phyloP scores from a whole-genome alignment of 2,888 invertebrate species.

The Lithophane semibrunnea region DNA sequence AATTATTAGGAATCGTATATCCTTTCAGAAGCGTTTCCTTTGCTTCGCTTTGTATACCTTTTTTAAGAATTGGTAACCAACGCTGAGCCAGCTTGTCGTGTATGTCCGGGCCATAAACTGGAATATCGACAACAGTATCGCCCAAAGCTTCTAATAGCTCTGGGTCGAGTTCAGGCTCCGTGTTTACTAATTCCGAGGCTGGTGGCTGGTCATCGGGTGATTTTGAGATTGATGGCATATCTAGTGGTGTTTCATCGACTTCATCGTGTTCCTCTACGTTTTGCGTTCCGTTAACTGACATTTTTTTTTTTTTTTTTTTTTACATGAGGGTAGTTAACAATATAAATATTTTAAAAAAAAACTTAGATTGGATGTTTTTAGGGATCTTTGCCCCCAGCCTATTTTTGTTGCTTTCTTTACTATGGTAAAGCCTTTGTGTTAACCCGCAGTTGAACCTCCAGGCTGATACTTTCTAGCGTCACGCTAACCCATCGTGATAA shows the following conservation, averaged over 20 bases:
- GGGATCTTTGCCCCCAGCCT: too few relatives aligned
- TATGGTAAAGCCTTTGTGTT: too few relatives aligned
- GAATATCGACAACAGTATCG: background rate
- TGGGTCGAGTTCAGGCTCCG: background rate
- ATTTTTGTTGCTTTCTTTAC: too few relatives aligned
- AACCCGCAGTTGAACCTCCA: too few relatives aligned
- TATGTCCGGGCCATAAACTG: background rate
- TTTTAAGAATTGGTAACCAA: constrained; percentile 3
- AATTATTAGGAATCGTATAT: background rate
- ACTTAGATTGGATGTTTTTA: background rate
- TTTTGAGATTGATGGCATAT: background rate
- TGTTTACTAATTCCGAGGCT: background rate
- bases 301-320: background rate
- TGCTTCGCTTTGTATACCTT: background rate
- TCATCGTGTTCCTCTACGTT: background rate
- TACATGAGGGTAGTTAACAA: background rate
- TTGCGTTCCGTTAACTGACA: background rate
- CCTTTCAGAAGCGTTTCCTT: background rate
- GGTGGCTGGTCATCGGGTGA: background rate
- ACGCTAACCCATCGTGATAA: too few relatives aligned
- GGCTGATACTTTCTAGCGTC: too few relatives aligned
- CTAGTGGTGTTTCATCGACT: background rate
- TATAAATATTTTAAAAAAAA: background rate
- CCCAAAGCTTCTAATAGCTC: background rate
- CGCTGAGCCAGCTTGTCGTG: constrained; percentile 1